phyloP scores from a whole-genome alignment of 2,113 vertebrate species.

The Megaleporinus macrocephalus region DNA sequence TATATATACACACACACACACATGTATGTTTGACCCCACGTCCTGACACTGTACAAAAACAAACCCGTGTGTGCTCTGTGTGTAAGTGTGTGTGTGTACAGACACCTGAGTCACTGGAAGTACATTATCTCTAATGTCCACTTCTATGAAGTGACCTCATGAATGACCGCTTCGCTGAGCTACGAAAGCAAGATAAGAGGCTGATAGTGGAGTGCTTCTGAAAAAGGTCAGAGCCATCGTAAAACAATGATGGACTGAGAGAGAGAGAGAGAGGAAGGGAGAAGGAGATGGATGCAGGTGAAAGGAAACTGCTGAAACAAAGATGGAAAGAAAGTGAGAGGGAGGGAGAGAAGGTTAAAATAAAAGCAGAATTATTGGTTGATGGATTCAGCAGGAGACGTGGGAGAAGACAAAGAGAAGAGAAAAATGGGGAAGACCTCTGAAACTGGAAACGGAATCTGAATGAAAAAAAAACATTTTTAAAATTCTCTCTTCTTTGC shows the following conservation, averaged over 20 bases:
- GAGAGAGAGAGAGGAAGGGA: slow-evolving; percentile 25
- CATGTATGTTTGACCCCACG: no score
- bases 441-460: background rate
- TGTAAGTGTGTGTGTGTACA: background rate
- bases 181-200: slow-evolving; percentile 50
- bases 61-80: background rate
- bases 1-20: no score
- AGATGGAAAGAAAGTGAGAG: background rate
- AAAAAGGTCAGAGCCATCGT: slow-evolving; percentile 55
- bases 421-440: background rate
- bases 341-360: background rate
- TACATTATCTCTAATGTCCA: slow-evolving; percentile 59
- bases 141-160: slow-evolving; percentile 59
- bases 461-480: background rate
- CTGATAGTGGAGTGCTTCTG: slow-evolving; percentile 56
- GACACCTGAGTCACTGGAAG: slow-evolving; percentile 57
- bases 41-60: background rate
- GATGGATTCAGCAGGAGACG: background rate
- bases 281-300: background rate
- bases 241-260: slow-evolving; percentile 54
- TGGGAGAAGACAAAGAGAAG: background rate
- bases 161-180: slow-evolving; percentile 44
- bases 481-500: background rate
- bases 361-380: background rate
- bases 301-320: background rate